Evolutionary conservation across 1,140 invertebrate species (phyloP), one percentile per base, ranked within the genome.

Genomic region (Drosophila chauvacae): DNA sequence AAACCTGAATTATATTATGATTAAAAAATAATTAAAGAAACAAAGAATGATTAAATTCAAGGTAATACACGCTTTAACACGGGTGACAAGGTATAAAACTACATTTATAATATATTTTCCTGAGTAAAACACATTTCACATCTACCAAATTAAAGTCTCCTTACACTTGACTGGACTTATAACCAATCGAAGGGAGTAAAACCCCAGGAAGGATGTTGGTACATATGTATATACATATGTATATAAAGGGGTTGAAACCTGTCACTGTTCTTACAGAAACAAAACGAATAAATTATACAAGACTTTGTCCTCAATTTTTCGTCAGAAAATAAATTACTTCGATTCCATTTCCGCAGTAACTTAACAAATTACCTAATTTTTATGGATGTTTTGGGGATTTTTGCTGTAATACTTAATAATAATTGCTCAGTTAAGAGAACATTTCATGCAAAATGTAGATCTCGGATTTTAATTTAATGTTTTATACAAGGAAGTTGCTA

Each of bases 231-330:
- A 23, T 23, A 23, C 5, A 16, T 16, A 14, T 23, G 7, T 4
- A 14, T 23, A 14, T 4, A 41, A 63, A 63, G 59, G 64, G 65
- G 65, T 68, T 68, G 58, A 62, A 68, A 63, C 45, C 37, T 41
- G 62, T 41, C 48, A 62, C 60, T 33, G 30, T 59, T 65, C 28
- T 35, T 58, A 45, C 14, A 18, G 5, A 28, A 62, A 47, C 48
- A 39, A 20, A 30, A 30, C 14, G 51, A 37, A 55, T 55, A 37
- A 61, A 66, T 39, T 39, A 68, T 41, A 42, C 18, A n/a, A 59
- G 53, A 64, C 10, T n/a, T 35, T 35, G 42, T 59, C 14, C 11
- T 20, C 20, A 57, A 10, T 44, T 33, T 58, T 45, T 35, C 1
- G 4, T 10, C 7, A 16, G 18, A 13, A 45, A 39, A 37, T 62